These are phyloP conservation scores for Leptodactylus fallax DNA, from an alignment of 2,797 vertebrate species.

Conservation along the genomic window DNA sequence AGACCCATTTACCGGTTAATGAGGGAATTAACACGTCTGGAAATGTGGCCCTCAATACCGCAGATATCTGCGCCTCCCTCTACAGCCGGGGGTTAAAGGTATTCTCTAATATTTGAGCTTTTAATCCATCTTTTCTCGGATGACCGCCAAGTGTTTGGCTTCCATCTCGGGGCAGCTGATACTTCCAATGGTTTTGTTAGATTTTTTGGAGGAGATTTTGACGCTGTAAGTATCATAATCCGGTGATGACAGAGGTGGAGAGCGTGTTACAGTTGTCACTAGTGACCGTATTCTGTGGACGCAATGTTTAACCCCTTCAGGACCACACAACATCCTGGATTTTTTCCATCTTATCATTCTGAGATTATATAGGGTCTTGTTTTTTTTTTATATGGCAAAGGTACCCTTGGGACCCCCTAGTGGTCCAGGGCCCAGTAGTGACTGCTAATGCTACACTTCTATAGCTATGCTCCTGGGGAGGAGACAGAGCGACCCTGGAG, in stretches of 20 bases:
- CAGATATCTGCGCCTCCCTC: not conserved
- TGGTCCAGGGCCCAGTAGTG: too few relatives aligned
- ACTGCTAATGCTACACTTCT: too few relatives aligned
- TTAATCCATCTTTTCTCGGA: conserved; percentile 11
- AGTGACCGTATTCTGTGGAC: not conserved
- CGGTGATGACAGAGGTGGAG: not conserved
- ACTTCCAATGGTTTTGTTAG: not conserved
- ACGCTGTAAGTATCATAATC: not conserved
- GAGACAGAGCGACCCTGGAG: too few relatives aligned
- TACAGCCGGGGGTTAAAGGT: not conserved
- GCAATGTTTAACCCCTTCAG: too few relatives aligned
- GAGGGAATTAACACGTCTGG: conserved; percentile 34
- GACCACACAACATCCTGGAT: too few relatives aligned
- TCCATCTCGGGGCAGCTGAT: not conserved
- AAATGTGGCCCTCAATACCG: not conserved
- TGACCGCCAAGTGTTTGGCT: not conserved
- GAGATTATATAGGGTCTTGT: too few relatives aligned
- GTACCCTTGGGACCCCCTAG: too few relatives aligned
- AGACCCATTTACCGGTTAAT: not conserved
- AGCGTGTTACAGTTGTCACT: not conserved
- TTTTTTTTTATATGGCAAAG: too few relatives aligned
- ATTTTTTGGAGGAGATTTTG: too few relatives aligned
- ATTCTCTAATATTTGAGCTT: conserved; percentile 18
- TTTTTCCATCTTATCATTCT: too few relatives aligned
- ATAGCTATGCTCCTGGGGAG: too few relatives aligned